Evolutionary conservation across 2,888 invertebrate species (phyloP), one percentile per base, ranked within the genome.

Genomic region (Limulus polyphemus): DNA sequence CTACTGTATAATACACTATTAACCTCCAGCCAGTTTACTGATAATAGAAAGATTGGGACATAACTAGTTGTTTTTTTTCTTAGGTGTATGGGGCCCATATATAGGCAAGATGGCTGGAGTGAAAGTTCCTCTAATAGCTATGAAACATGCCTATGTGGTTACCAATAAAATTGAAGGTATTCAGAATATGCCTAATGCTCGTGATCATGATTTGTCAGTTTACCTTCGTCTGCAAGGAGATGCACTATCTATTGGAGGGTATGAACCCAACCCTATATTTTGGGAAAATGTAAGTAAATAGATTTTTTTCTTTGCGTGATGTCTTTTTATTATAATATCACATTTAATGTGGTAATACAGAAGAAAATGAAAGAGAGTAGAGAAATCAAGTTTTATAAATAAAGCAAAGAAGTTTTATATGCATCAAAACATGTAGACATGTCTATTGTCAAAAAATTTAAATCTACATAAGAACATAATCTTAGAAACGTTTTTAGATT

Each of bases 111-210:
- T 83, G 77, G 83, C 84, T 0, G 85, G 85, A 1, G 74, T 84
- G 0, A 76, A 81, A 60, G 80, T 93, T 13, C 93, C 93, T 0
- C 70, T 92, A 49, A 78, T 87, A 12, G 85, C 90, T 0, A 88
- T 92, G 82, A 89, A 89, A 72, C 93, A 94, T 74, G 85, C 92
- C 0, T 94, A 92, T 72, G 84, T 93, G 9, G 83, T 92, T 0
- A 86, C 87, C 1, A 89, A 91, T 65, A 80, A 82, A 0, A 85
- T 92, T 13, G 83, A 86, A 0, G 88, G 86, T 67, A 81, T 87
- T 79, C 84, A 61, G 83, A 84, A 56, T 76, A 85, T 75, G 63
- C 92, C 93, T 0, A 92, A 92, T 74, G 80, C 92, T 13, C 79
- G 92, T 52, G 92, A 92, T 76, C 90, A 91, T 71, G 93, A 94